phyloP scores from a whole-genome alignment of 2,888 invertebrate species.

The Torymus aiolomorphi region DNA sequence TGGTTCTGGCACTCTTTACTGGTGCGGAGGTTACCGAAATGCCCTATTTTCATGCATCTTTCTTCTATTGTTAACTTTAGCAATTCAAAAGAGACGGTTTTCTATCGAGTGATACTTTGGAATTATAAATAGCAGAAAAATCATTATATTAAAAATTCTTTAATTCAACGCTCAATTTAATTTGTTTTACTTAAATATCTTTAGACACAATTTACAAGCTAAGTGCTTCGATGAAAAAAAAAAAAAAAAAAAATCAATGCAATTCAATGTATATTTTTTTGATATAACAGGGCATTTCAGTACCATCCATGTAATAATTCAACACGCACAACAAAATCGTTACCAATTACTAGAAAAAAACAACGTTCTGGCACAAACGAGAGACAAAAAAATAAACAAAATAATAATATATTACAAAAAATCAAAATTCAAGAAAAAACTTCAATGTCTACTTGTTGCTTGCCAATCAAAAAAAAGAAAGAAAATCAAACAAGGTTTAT shows the following conservation, averaged over 20 bases:
- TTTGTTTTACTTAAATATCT: too few species aligned
- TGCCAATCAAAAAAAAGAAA: slow-evolving; percentile 51
- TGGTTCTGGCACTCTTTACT: slow-evolving; percentile 35
- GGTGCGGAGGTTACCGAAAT: slow-evolving; percentile 21
- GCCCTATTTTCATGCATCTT: slow-evolving; percentile 15
- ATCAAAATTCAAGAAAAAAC: slow-evolving; percentile 53
- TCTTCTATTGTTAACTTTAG: not conserved
- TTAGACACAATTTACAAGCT: too few species aligned
- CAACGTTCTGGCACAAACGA: slow-evolving; percentile 59
- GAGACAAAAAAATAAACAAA: slow-evolving; percentile 34
- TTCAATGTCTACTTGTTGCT: slow-evolving; percentile 46
- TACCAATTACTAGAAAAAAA: slow-evolving; percentile 47
- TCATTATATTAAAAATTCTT: too few species aligned
- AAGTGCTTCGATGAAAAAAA: not conserved
- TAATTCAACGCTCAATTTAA: too few species aligned
- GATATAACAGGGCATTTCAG: slow-evolving; percentile 36
- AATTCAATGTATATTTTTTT: not conserved
- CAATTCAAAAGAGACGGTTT: not conserved
- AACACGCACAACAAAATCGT: slow-evolving; percentile 47
- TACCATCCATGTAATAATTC: slow-evolving; percentile 19
- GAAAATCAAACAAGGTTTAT: not conserved
- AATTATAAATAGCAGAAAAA: too few species aligned
- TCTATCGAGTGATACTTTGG: too few species aligned
- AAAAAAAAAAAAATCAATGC: not conserved
- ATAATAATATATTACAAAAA: slow-evolving; percentile 34